Percentiles rank a stretch among this genome's conserved stretches.
phyloP scores from a whole-genome alignment of 2,888 invertebrate species.

The Charanyca ferruginea region DNA sequence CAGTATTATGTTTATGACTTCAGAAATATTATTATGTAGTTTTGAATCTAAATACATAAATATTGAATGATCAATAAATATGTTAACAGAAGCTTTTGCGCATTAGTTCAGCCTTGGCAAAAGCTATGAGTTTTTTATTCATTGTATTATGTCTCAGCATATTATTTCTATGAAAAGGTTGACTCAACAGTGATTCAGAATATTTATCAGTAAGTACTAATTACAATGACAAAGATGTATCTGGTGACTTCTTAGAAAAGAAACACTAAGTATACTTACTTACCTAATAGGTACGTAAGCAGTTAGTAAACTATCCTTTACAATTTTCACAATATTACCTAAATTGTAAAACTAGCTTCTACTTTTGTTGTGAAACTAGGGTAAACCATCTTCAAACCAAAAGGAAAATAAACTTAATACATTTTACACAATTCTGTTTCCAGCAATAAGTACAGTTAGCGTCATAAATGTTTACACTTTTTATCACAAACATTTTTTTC shows the following conservation, averaged over 20 bases:
- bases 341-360: neutral
- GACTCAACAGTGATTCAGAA: slow-evolving; percentile 34
- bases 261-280: neutral
- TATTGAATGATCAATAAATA: slow-evolving; percentile 31
- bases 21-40: no score
- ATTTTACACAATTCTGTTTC: slow-evolving; percentile 54
- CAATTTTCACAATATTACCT: neutral
- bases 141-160: neutral
- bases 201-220: slow-evolving; percentile 21
- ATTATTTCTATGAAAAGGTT: slow-evolving; percentile 27
- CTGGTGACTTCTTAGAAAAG: neutral
- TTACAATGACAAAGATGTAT: slow-evolving; percentile 1
- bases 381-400: no score
- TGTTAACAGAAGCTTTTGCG: slow-evolving; percentile 5
- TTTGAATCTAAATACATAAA: slow-evolving; percentile 9
- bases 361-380: no score
- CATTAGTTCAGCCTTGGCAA: neutral
- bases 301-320: neutral
- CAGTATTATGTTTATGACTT: no score
- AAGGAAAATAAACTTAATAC: neutral
- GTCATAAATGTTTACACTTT: slow-evolving; percentile 34
- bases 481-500: neutral
- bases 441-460: slow-evolving; percentile 33
- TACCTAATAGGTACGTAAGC: no score
- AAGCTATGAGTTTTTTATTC: neutral